A percentile compares a stretch with the other conserved stretches of the same genome.
Conservation (phyloP, 2,113 vertebrate genomes). For the Cromileptes altivelis region DNA sequence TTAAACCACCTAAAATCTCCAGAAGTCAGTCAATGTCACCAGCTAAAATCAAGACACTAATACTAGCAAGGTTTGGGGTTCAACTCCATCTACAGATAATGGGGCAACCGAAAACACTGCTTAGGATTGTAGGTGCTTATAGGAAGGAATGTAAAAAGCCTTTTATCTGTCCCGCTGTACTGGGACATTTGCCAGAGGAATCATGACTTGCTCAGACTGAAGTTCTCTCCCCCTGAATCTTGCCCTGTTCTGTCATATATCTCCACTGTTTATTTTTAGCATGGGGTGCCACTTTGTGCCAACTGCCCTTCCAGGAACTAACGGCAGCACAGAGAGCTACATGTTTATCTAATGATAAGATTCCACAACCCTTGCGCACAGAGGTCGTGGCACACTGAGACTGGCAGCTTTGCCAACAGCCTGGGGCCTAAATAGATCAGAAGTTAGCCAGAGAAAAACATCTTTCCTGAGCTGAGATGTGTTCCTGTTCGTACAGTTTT, state of each 20-base stretch:
- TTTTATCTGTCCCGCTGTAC: neutral
- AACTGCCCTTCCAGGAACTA: constrained; percentile 77
- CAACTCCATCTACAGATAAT: neutral
- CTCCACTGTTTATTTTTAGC: constrained; percentile 71
- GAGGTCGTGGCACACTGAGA: constrained; percentile 65
- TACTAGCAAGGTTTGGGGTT: neutral
- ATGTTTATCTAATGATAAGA: constrained; percentile 81
- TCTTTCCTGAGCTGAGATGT: neutral
- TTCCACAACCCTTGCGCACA: constrained; percentile 70
- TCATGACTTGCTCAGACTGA: constrained; percentile 21
- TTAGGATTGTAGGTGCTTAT: neutral
- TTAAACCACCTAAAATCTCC: neutral
- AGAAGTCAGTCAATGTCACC: no score
- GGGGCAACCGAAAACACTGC: neutral
- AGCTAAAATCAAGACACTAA: constrained; percentile 4
- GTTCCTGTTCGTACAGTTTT: constrained; percentile 10
- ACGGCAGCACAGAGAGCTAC: constrained; percentile 62
- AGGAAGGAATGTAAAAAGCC: constrained; percentile 40
- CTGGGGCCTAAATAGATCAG: constrained; percentile 33
- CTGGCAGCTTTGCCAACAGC: constrained; percentile 48
- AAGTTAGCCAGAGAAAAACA: constrained; percentile 4
- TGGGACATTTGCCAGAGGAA: constrained; percentile 18
- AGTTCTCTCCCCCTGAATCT: constrained; percentile 41
- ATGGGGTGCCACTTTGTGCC: constrained; percentile 70
- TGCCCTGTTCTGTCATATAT: constrained; percentile 59